Evolutionary conservation across 1,140 invertebrate species (phyloP).

Genomic region (Drosophila nannoptera): DNA sequence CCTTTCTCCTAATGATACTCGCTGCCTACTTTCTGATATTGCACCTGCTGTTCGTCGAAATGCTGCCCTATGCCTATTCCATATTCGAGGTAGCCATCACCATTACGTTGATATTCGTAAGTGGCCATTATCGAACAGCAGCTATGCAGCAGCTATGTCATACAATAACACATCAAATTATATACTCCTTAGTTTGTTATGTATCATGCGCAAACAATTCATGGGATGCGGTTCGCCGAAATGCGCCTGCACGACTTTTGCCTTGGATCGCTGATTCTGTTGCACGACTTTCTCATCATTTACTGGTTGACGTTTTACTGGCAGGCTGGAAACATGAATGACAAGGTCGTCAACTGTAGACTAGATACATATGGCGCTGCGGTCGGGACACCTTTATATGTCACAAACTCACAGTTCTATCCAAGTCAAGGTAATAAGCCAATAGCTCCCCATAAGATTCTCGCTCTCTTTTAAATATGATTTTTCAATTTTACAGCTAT

Average conservation of each 20-base stretch:
- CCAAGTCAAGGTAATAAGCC: no score
- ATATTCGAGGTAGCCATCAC: constrained; percentile 25
- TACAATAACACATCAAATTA: not conserved
- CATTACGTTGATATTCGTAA: constrained; percentile 34
- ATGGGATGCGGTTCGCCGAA: constrained; percentile 49
- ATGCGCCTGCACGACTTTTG: constrained; percentile 53
- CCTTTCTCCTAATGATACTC: constrained; percentile 35
- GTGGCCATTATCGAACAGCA: not conserved
- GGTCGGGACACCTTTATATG: no score
- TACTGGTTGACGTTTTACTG: constrained; percentile 53
- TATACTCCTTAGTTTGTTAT: constrained; percentile 39
- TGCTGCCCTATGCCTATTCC: not conserved
- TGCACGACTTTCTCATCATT: constrained; percentile 52
- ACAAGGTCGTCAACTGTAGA: no score
- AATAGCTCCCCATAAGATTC: no score
- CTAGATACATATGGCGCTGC: no score
- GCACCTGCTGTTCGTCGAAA: not conserved
- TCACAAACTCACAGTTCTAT: no score
- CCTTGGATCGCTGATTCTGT: constrained; percentile 52
- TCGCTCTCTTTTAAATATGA: no score
- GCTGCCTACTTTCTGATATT: constrained; percentile 40
- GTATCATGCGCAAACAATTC: constrained; percentile 60
- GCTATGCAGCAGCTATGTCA: not conserved
- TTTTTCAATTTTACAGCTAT: no score
- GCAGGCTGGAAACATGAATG: no score